Conservation (phyloP, 2,888 invertebrate genomes). For the Callinectes sapidus region DNA sequence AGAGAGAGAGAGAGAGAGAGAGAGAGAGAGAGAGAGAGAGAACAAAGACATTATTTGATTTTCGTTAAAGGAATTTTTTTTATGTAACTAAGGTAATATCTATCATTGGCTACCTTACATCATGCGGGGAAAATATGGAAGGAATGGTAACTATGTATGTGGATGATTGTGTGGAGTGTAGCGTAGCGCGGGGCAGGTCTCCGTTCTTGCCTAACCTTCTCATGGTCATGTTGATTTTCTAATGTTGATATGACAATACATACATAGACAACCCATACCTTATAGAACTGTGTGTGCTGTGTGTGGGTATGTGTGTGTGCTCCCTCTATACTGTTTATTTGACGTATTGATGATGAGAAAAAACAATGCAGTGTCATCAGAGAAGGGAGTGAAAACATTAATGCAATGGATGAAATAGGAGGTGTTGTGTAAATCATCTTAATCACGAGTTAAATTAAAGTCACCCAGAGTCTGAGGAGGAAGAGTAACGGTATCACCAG, state of each 20-base stretch:
- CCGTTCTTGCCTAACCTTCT: too few relatives aligned
- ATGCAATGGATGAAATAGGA: background rate
- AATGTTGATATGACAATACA: too few relatives aligned
- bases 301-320: constrained; percentile 29
- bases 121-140: too few relatives aligned
- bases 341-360: background rate
- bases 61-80: too few relatives aligned
- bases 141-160: too few relatives aligned
- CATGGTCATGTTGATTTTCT: background rate
- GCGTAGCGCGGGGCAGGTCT: too few relatives aligned
- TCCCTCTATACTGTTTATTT: too few relatives aligned
- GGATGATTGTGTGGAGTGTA: too few relatives aligned
- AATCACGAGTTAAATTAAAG: background rate
- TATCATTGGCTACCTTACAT: too few relatives aligned
- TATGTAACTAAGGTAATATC: too few relatives aligned
- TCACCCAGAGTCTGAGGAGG: background rate
- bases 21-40: background rate
- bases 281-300: background rate
- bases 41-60: background rate
- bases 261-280: too few relatives aligned
- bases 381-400: background rate
- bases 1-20: background rate
- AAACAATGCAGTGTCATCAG: background rate
- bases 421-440: background rate
- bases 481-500: background rate